Percentiles rank a stretch among this genome's conserved stretches.
Evolutionary conservation across 2,113 vertebrate genomes (phyloP).

Genomic region (Neodon shergylaensis): DNA sequence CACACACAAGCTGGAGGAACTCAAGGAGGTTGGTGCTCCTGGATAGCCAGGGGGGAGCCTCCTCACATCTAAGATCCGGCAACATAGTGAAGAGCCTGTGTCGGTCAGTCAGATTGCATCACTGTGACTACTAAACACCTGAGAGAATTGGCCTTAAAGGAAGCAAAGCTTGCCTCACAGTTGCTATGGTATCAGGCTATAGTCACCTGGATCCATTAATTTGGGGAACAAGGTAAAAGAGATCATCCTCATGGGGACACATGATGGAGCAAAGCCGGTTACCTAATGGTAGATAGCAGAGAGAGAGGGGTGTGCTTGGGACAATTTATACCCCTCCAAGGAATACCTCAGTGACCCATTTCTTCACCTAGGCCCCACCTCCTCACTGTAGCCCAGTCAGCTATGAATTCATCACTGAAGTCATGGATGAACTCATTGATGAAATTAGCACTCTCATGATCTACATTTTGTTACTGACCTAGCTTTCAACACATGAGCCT

Average conservation of each 20-base stretch:
- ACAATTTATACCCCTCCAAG: background rate
- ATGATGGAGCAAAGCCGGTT: background rate
- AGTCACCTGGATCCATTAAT: background rate
- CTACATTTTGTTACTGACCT: background rate
- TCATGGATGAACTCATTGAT: background rate
- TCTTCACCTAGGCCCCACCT: background rate
- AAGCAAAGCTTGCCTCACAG: background rate
- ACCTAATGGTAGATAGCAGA: background rate
- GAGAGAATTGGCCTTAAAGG: no score
- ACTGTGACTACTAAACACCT: background rate
- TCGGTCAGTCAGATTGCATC: background rate
- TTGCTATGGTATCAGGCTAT: background rate
- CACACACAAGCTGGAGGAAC: slow-evolving; percentile 95
- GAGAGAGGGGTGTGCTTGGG: background rate
- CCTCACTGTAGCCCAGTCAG: background rate
- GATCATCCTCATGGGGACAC: background rate
- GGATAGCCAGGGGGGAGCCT: slow-evolving; percentile 82
- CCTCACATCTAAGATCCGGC: background rate
- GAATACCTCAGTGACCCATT: background rate
- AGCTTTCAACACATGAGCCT: background rate
- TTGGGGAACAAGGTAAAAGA: background rate
- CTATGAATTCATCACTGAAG: background rate
- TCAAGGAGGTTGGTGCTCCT: slow-evolving; percentile 93
- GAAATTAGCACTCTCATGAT: background rate
- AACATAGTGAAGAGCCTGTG: background rate